Base-by-base conservation (phyloP, 2,888 invertebrate species). In the Hypselothyrea guttata region DNA sequence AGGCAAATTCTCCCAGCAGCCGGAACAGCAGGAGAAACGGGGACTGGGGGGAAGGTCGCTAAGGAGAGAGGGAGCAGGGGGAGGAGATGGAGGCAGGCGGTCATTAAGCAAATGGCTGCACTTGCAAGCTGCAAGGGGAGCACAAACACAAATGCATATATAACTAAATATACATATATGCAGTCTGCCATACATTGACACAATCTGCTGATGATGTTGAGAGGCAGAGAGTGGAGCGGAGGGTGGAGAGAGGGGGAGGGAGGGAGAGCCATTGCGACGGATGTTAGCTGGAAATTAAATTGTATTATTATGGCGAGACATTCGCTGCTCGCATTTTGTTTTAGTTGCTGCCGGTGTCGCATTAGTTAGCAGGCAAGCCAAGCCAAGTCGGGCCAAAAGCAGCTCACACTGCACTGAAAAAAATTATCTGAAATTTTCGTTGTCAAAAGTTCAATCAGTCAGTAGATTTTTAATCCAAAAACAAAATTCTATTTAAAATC, bases 231-330 rank as follows among this genome's bases (percentile, higher is more conserved):
- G 37, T 13, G 33, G 5, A 5, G 30, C n/a, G 7, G 47, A 4
- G 27, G 9, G 56, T 1, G 8, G 7, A 15, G 15, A 12, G 27
- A 8, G 28, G 22, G 5, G 22, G 22, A 22, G 22, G 27, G 9
- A 22, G 22, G 5, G 22, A 5, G 5, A 5, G 22, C 22, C 2
- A 22, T 12, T 53, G 54, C 54, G 53, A 81, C 84, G 84, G 77
- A 85, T 79, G 81, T 85, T 85, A 76, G 77, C 82, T 77, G 86
- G 82, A 81, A 81, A 81, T 81, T 81, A 86, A 81, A 81, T 81
- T 85, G 84, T 84, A 85, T 81, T 81, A 84, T 86, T 81, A 81
- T 81, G 82, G 82, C 86, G 79, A 81, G 86, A 81, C 84, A 84
- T 84, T 79, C 83, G 83, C 75, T 75, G 83, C 73, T 61, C 38